Base-by-base conservation (phyloP, 2,113 vertebrate genomes). In the Neogobius melanostomus region DNA sequence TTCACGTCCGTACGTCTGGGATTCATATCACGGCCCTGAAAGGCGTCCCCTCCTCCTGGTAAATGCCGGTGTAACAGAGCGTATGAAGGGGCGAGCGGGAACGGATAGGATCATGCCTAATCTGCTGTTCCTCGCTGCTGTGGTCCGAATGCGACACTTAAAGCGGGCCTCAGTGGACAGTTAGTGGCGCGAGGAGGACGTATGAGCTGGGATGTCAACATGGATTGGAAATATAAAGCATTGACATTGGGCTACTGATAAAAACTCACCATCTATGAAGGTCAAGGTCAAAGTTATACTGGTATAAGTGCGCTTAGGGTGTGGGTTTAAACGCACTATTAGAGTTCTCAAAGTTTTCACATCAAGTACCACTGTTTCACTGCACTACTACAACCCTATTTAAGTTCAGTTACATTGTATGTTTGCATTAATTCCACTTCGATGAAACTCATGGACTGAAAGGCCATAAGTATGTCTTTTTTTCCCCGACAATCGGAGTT, bases 71-170 rank as follows among this genome's bases (percentile, higher is more conserved):
- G 88, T 90, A 90, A 90, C 87, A 72, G 86, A 91, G 88, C 88
- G 87, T 85, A 91, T 88, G 90, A 89, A 90, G 87, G 86, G 82
- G 83, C 87, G 84, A 85, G 83, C 74, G 7, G 47, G 86, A 88
- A 85, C 81, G 85, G 91, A 91, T 91, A 89, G 90, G 90, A 96
- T 96, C 94, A 95, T 94, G 91, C 91, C 88, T 96, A 96, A 96
- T 95, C 94, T 95, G 91, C 91, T 94, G 95, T 95, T 95, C 93
- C 90, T 93, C 90, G 82, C 93, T 85, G 64, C 75, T 91, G 93
- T 94, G 93, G 91, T 91, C 93, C 90, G 92, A 93, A 78, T 92
- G 90, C 92, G 91, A 94, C 90, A 93, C 94, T 95, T 93, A 94
- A 56, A 93, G 92, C 93, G 93, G 53, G 92, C 91, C 93, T 93